Evolutionary conservation across 2,888 invertebrate genomes (phyloP).

Genomic region (Theretra japonica): DNA sequence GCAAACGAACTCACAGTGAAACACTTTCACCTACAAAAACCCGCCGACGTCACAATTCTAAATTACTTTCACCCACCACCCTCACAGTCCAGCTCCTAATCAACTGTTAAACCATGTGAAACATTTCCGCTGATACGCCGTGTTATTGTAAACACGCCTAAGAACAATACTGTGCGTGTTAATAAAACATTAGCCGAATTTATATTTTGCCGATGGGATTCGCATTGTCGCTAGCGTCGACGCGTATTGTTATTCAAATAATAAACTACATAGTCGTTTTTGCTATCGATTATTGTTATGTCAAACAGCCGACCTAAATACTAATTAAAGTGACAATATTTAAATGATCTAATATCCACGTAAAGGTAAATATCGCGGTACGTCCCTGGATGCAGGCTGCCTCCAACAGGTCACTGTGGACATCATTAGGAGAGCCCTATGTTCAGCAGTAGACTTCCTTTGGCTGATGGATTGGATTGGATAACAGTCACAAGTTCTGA

Average conservation of each 20-base stretch:
- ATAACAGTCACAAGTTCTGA: background rate
- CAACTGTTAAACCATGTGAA: background rate
- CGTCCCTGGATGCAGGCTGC: too few species aligned
- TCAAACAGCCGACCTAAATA: background rate
- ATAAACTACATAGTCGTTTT: background rate
- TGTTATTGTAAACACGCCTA: constrained; percentile 50
- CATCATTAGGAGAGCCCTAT: too few species aligned
- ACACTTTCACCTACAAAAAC: background rate
- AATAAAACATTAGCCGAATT: constrained; percentile 52
- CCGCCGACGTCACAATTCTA: background rate
- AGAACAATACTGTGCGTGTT: constrained; percentile 55
- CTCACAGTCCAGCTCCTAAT: background rate
- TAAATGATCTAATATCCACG: too few species aligned
- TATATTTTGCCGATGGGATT: constrained; percentile 30
- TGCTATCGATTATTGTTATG: background rate
- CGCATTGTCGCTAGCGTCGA: constrained; percentile 28
- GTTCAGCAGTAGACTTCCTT: too few species aligned
- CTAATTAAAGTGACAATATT: too few species aligned
- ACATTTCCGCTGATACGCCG: constrained; percentile 1
- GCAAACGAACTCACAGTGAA: background rate
- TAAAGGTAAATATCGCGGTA: too few species aligned
- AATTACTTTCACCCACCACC: background rate
- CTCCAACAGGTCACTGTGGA: too few species aligned
- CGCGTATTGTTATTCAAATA: constrained; percentile 35
- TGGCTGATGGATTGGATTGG: too few species aligned